These are phyloP conservation scores for Odontamblyopus rebecca DNA, from an alignment of 2,797 vertebrate genomes.

Conservation along the genomic window DNA sequence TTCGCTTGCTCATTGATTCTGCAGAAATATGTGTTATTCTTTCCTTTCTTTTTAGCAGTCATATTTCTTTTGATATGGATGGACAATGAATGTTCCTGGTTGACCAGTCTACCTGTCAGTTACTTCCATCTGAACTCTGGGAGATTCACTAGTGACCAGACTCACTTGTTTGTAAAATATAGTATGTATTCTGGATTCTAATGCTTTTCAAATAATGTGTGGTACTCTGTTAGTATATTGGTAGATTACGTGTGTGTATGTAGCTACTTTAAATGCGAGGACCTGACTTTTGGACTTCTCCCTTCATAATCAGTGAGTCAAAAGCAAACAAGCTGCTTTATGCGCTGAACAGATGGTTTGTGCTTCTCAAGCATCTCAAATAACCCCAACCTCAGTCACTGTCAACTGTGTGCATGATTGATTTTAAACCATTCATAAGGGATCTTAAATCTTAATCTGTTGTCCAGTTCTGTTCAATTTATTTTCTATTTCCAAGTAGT, in stretches of 20 bases:
- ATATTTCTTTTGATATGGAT: too few species aligned
- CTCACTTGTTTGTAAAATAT: too few species aligned
- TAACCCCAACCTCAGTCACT: slow-evolving; percentile 2
- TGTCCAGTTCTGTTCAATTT: neutral
- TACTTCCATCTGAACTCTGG: too few species aligned
- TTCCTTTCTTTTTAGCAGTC: too few species aligned
- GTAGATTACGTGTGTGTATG: neutral
- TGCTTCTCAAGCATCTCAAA: slow-evolving; percentile 7
- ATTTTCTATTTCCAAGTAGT: neutral
- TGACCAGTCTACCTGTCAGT: too few species aligned
- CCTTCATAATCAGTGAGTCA: neutral
- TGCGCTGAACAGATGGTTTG: slow-evolving; percentile 4
- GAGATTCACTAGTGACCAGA: too few species aligned
- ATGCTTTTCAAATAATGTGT: too few species aligned
- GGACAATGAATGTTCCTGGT: too few species aligned
- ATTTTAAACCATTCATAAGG: neutral
- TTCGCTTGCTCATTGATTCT: too few species aligned
- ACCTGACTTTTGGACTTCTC: slow-evolving; percentile 2
- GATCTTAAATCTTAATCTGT: neutral
- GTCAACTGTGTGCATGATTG: slow-evolving; percentile 3
- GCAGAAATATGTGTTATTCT: too few species aligned
- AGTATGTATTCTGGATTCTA: too few species aligned
- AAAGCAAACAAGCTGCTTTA: neutral
- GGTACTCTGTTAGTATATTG: too few species aligned
- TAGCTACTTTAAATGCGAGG: neutral